Evolutionary conservation across 2,113 vertebrate species (phyloP).

Genomic region (Anolis sagrei): DNA sequence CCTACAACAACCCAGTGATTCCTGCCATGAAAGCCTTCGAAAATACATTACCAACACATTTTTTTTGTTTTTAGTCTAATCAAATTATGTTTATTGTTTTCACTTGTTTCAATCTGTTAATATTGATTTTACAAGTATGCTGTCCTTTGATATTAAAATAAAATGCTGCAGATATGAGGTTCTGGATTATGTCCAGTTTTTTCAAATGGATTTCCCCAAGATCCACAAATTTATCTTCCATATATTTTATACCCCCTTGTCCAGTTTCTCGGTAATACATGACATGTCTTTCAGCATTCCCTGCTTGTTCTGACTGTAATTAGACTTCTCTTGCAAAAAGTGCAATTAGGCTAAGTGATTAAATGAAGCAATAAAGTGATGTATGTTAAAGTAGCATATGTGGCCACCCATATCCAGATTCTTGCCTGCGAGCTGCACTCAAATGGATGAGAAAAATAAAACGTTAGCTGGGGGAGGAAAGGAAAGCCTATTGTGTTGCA

Average conservation of each 20-base stretch:
- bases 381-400: not conserved
- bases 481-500: not conserved
- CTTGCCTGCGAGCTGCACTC: not conserved
- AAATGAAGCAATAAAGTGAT: conserved; percentile 22
- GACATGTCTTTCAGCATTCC: conserved; percentile 22
- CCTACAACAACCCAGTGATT: no score
- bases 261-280: conserved; percentile 1
- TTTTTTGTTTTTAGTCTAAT: no score
- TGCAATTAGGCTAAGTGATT: conserved; percentile 29
- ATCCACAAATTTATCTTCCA: not conserved
- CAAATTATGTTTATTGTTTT: no score
- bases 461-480: not conserved
- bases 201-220: not conserved
- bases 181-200: not conserved
- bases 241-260: not conserved
- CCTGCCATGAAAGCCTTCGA: no score
- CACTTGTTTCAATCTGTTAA: no score
- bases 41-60: no score
- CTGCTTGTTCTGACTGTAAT: conserved; percentile 18
- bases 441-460: not conserved
- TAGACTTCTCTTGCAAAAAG: conserved; percentile 13
- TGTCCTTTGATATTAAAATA: no score
- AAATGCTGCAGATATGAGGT: not conserved
- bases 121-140: no score
- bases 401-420: not conserved